A percentile compares a stretch with the other conserved stretches of the same genome.
Evolutionary conservation across 64 coral and sea anemone species (phyloP).

Genomic region (Stichodactyla mertensii): DNA sequence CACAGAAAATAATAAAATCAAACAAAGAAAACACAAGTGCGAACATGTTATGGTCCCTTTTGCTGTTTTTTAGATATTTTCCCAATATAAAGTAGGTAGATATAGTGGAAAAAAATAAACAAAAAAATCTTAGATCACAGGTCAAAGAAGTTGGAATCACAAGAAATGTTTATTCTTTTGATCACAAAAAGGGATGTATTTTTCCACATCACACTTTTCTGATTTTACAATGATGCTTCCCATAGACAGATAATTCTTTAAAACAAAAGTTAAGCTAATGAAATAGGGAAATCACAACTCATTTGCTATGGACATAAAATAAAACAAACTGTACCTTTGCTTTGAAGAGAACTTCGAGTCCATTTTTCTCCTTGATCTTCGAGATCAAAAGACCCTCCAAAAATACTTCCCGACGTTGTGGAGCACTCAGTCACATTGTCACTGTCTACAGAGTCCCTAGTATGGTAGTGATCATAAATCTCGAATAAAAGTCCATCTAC

Average conservation of each 20-base stretch:
- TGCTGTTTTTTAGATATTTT: background rate
- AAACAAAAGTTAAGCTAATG: background rate
- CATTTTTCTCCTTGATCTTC: slow-evolving; percentile 95
- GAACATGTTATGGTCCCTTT: background rate
- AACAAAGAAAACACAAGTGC: background rate
- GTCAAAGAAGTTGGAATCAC: background rate
- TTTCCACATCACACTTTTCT: background rate
- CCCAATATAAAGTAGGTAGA: too few species aligned
- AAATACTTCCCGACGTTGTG: slow-evolving; percentile 90
- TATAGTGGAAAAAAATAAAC: background rate
- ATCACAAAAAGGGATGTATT: background rate
- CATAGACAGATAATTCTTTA: background rate
- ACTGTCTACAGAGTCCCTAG: slow-evolving; percentile 92
- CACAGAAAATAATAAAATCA: background rate
- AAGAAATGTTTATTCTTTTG: background rate
- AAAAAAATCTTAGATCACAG: background rate
- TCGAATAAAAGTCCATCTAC: slow-evolving; percentile 96
- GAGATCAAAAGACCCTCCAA: slow-evolving; percentile 93
- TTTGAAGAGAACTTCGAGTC: slow-evolving; percentile 76
- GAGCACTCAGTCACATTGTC: slow-evolving; percentile 99
- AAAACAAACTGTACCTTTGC: slow-evolving; percentile 58
- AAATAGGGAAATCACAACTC: background rate
- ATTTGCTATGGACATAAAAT: background rate
- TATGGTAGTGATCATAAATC: slow-evolving; percentile 97
- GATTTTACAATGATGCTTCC: background rate